These are phyloP conservation scores for Nebria brevicollis DNA, from an alignment of 2,888 invertebrate species.

Conservation along the genomic window DNA sequence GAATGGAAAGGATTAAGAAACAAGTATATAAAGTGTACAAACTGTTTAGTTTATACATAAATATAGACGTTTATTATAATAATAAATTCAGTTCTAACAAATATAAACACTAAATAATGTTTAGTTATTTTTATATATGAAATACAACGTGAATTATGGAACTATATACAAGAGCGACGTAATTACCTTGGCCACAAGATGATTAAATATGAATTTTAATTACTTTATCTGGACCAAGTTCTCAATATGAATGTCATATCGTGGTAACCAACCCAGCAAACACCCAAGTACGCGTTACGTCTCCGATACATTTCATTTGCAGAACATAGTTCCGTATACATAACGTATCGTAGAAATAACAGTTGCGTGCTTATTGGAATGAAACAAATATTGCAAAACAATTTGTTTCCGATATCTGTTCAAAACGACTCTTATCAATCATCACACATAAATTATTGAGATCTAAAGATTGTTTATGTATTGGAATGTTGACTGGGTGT, in stretches of 20 bases:
- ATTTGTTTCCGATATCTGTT: not conserved
- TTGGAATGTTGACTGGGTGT: constrained; percentile 69
- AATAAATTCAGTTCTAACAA: constrained; percentile 42
- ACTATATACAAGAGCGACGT: constrained; percentile 11
- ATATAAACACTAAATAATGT: constrained; percentile 47
- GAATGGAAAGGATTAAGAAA: not conserved
- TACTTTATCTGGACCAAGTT: not conserved
- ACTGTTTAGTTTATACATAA: constrained; percentile 26
- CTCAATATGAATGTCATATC: not conserved
- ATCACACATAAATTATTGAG: constrained; percentile 31
- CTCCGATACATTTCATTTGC: not conserved
- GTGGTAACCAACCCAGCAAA: constrained; percentile 17
- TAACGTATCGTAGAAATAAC: constrained; percentile 4
- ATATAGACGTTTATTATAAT: constrained; percentile 46
- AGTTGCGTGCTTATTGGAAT: not conserved
- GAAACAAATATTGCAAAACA: not conserved
- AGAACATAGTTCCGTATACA: not conserved
- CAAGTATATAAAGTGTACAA: not conserved
- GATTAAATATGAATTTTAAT: not conserved
- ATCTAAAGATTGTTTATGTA: constrained; percentile 46
- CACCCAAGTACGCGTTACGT: not conserved
- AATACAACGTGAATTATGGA: constrained; percentile 43
- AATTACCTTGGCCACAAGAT: not conserved
- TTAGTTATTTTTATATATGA: constrained; percentile 38
- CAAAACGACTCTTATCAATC: constrained; percentile 12